Evolutionary conservation across 2,888 invertebrate genomes (phyloP).

Genomic region (Drosophila falleni): DNA sequence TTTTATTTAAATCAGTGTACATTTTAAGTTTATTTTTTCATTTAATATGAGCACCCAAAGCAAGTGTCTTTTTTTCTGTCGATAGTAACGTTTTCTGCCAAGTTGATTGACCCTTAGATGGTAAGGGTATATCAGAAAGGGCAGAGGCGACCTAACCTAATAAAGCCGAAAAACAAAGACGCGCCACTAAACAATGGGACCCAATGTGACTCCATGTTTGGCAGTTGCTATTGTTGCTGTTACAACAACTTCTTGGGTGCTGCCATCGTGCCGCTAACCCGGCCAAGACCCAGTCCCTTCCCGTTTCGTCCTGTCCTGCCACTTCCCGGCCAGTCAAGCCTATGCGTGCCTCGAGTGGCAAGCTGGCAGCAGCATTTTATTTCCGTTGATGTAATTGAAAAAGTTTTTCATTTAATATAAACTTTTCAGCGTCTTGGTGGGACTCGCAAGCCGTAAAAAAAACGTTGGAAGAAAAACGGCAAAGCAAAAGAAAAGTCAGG

Average conservation of each 20-base stretch:
- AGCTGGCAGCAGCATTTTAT: slow-evolving; percentile 79
- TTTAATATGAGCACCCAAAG: background rate
- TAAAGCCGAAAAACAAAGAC: slow-evolving; percentile 77
- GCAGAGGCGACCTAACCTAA: slow-evolving; percentile 69
- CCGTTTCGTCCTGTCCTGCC: slow-evolving; percentile 9
- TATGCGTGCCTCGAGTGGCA: slow-evolving; percentile 75
- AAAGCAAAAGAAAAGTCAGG: slow-evolving; percentile 48
- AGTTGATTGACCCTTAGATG: slow-evolving; percentile 26
- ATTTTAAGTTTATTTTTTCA: background rate
- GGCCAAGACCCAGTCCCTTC: slow-evolving; percentile 11
- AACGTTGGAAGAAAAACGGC: slow-evolving; percentile 28
- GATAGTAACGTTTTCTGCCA: slow-evolving; percentile 6
- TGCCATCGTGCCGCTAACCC: slow-evolving; percentile 19
- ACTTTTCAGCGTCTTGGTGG: slow-evolving; percentile 72
- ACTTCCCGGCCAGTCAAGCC: slow-evolving; percentile 26
- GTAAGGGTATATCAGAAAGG: slow-evolving; percentile 39
- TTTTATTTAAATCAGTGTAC: no score
- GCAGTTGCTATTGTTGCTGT: slow-evolving; percentile 45
- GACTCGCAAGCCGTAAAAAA: slow-evolving; percentile 49
- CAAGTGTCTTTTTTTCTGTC: background rate
- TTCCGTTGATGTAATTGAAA: slow-evolving; percentile 83
- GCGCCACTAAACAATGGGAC: slow-evolving; percentile 66
- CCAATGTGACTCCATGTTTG: slow-evolving; percentile 40
- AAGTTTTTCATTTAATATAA: slow-evolving; percentile 83
- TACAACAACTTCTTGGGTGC: slow-evolving; percentile 18